Evolutionary conservation across 2,797 vertebrate species (phyloP).

Genomic region (Hippoglossus hippoglossus): DNA sequence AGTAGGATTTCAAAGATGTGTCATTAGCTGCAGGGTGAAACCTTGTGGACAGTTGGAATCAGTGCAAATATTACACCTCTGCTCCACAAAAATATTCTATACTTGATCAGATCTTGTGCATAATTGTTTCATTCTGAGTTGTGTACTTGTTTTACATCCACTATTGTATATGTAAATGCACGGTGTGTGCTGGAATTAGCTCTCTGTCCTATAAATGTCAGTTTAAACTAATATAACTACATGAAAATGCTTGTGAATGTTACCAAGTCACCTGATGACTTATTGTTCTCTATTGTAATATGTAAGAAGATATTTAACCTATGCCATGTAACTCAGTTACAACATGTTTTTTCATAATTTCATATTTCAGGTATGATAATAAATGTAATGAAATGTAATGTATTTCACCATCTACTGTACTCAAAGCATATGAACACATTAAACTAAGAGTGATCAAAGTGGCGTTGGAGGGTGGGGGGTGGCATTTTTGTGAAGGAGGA

Average conservation of each 20-base stretch:
- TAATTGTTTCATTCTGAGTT: slow-evolving; percentile 36
- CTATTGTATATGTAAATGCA: slow-evolving; percentile 62
- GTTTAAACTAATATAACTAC: slow-evolving; percentile 65
- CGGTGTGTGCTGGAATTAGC: slow-evolving; percentile 46
- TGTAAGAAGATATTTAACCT: slow-evolving; percentile 72
- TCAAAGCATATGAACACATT: slow-evolving; percentile 64
- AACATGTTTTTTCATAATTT: slow-evolving; percentile 53
- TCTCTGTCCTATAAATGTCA: slow-evolving; percentile 49
- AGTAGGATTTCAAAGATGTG: slow-evolving; percentile 41
- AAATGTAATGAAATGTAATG: slow-evolving; percentile 60
- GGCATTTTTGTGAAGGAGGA: slow-evolving; percentile 39
- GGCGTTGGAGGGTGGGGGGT: slow-evolving; percentile 14
- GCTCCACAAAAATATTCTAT: slow-evolving; percentile 52
- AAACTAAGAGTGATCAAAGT: slow-evolving; percentile 28
- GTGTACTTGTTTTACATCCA: slow-evolving; percentile 67
- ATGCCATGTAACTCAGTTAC: slow-evolving; percentile 59
- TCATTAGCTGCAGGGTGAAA: slow-evolving; percentile 30
- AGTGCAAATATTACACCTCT: slow-evolving; percentile 44
- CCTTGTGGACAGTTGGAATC: slow-evolving; percentile 35
- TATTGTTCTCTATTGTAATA: slow-evolving; percentile 55
- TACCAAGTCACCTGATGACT: slow-evolving; percentile 55
- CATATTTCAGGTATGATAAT: slow-evolving; percentile 68
- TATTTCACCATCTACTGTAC: slow-evolving; percentile 80
- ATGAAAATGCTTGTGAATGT: slow-evolving; percentile 70
- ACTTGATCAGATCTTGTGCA: slow-evolving; percentile 66